Evolutionary conservation across 92 coral and sea anemone species (phyloP).

Genomic region (Zoanthus sociatus): DNA sequence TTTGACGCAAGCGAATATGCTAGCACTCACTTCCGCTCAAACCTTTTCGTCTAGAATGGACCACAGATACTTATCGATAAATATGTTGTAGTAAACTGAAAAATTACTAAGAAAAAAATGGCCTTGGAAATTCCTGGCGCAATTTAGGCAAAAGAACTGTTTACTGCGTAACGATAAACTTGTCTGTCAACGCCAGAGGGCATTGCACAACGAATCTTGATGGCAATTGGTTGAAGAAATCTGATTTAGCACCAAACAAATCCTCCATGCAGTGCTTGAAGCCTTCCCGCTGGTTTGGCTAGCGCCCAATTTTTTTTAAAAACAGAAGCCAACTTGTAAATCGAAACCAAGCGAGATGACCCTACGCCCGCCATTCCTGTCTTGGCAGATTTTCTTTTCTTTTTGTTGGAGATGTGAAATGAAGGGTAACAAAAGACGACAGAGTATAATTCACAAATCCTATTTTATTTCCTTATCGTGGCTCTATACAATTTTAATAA

Average conservation of each 20-base stretch:
- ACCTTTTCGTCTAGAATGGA: constrained; percentile 13
- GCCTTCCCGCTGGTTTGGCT: constrained; percentile 49
- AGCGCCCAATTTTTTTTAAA: constrained; percentile 38
- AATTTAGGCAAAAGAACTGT: neutral
- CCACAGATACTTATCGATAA: constrained; percentile 18
- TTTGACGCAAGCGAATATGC: constrained; percentile 46
- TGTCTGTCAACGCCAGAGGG: constrained; percentile 38
- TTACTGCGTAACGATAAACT: constrained; percentile 33
- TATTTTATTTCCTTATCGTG: constrained; percentile 42
- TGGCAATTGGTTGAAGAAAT: constrained; percentile 35
- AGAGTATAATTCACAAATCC: constrained; percentile 24
- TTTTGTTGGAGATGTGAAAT: neutral
- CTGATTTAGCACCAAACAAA: constrained; percentile 41
- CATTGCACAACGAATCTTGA: constrained; percentile 33
- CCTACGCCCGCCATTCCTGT: constrained; percentile 17
- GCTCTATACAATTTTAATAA: constrained; percentile 46
- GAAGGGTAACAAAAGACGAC: neutral
- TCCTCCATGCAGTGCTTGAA: constrained; percentile 36
- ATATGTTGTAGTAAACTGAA: neutral
- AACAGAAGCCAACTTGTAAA: constrained; percentile 73
- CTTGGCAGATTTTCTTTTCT: neutral
- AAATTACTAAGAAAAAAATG: neutral
- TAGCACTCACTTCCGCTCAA: constrained; percentile 32
- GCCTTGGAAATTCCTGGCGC: neutral
- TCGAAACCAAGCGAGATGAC: constrained; percentile 51